phyloP scores from a whole-genome alignment of 2,888 invertebrate genomes.

The Leucania comma region DNA sequence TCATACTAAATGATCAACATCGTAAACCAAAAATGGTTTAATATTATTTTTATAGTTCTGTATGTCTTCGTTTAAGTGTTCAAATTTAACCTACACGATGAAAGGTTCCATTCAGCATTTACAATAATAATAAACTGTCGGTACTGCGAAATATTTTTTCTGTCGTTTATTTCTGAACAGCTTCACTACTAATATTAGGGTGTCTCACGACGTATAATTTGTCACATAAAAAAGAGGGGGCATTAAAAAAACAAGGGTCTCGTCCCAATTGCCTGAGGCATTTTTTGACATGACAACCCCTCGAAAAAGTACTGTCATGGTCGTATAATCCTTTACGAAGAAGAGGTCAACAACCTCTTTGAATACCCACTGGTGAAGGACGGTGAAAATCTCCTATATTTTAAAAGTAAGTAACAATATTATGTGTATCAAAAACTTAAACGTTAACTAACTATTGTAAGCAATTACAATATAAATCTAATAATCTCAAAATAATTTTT shows the following conservation, averaged over 20 bases:
- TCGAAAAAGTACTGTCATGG: conserved; percentile 29
- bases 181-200: conserved; percentile 21
- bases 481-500: no score
- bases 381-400: neutral
- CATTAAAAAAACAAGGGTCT: conserved; percentile 31
- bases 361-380: conserved; percentile 4
- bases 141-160: neutral
- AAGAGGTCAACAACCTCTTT: conserved; percentile 26
- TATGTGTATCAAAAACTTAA: no score
- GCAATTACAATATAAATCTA: no score
- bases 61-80: no score
- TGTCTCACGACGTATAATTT: conserved; percentile 19
- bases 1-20: no score
- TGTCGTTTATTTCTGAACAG: conserved; percentile 12
- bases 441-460: no score
- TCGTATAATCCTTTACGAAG: conserved; percentile 18
- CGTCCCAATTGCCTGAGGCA: conserved; percentile 26
- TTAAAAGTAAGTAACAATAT: neutral
- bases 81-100: no score
- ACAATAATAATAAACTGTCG: neutral
- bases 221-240: conserved; percentile 23
- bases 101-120: neutral
- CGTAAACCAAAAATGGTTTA: no score
- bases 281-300: conserved; percentile 23
- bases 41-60: no score